phyloP scores from a whole-genome alignment of 2,113 vertebrate genomes.

The Scomber japonicus region DNA sequence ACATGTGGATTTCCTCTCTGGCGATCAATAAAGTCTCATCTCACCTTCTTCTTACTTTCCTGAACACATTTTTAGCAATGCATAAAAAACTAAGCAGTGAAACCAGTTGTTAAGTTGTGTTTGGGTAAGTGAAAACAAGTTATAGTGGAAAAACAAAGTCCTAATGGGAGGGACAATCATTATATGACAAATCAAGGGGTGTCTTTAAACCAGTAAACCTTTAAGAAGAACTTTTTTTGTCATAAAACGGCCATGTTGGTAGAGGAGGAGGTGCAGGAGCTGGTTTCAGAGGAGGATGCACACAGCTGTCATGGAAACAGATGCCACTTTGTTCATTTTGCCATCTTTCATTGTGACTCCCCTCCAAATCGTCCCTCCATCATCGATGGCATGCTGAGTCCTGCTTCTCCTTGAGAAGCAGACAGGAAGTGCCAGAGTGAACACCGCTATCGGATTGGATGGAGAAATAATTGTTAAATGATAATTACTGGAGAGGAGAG shows the following conservation, averaged over 20 bases:
- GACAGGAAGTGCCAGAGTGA: not conserved
- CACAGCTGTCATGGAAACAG: constrained; percentile 67
- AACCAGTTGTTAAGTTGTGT: no score
- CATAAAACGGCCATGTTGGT: not conserved
- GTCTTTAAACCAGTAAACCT: not conserved
- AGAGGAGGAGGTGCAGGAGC: constrained; percentile 17
- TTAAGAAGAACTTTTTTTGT: not conserved
- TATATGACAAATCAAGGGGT: not conserved
- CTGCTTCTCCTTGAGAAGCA: constrained; percentile 6
- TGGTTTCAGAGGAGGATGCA: constrained; percentile 18
- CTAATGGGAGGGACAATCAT: not conserved
- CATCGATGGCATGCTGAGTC: not conserved
- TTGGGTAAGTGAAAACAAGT: no score
- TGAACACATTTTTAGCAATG: no score
- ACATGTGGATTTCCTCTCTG: no score
- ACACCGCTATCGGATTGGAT: not conserved
- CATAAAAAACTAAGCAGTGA: no score
- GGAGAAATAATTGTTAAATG: not conserved
- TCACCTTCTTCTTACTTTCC: no score
- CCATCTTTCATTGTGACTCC: constrained; percentile 33
- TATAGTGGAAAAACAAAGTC: not conserved
- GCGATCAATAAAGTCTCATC: no score
- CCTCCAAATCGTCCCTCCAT: not conserved
- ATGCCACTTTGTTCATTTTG: constrained; percentile 28
- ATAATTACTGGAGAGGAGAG: not conserved